phyloP scores from a whole-genome alignment of 2,113 vertebrate species.

The Oreocharis arfaki region DNA sequence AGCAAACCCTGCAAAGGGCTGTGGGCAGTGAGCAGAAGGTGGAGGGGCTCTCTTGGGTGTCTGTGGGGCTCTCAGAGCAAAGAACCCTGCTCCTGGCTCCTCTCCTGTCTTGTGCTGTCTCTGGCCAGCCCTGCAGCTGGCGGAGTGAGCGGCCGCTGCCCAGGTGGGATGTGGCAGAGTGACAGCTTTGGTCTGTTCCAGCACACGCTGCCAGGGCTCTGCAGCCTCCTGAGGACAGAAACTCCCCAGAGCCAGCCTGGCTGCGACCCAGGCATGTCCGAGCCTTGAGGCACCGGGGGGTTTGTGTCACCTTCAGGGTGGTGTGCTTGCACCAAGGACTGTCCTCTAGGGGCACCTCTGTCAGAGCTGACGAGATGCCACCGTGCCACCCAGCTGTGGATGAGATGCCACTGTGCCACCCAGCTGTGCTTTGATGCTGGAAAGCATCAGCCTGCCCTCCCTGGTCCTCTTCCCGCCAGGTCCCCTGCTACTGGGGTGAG shows the following conservation, averaged over 20 bases:
- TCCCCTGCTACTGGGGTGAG: neutral
- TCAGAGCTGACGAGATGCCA: rapidly evolving
- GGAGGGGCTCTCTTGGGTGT: neutral
- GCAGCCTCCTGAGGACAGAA: neutral
- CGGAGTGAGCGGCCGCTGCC: rapidly evolving
- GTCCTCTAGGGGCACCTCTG: neutral
- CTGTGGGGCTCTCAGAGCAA: neutral
- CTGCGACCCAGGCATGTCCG: rapidly evolving
- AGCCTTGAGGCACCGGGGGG: rapidly evolving
- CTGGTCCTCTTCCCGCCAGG: neutral
- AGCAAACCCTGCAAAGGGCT: neutral
- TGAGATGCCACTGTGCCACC: neutral
- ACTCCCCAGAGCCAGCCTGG: neutral
- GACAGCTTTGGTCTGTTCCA: neutral
- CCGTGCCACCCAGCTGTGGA: neutral
- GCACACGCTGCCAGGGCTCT: neutral
- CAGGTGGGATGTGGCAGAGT: neutral
- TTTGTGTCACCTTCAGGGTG: neutral
- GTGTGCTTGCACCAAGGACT: neutral
- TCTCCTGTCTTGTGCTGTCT: neutral
- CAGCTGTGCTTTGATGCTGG: neutral
- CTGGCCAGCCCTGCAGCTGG: neutral
- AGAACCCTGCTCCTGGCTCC: neutral
- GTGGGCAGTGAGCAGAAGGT: neutral
- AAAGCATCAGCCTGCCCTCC: neutral